Base-by-base conservation (phyloP, 2,113 vertebrate species). In the Mixornis gularis region DNA sequence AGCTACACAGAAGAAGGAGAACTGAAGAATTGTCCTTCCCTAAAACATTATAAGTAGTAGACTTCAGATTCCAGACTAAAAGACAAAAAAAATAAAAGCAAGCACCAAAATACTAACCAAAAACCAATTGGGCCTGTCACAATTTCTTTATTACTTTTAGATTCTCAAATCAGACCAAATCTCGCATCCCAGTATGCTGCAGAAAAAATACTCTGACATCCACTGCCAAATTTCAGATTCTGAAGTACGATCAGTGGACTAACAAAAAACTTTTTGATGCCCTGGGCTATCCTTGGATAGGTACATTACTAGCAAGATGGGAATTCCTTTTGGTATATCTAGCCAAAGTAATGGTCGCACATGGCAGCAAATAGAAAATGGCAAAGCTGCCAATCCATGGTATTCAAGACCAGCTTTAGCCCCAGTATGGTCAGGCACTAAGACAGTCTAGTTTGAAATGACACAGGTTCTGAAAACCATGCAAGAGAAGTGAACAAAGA, bases 111-210 rank as follows among this genome's bases (percentile, higher is more conserved):
- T 36, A n/a, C 11, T 15, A 53, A 80, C 3, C 8, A 63, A 81
- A 73, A 60, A 4, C 29, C 6, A 64, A 1, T 7, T 80, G 1
- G 3, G 3, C 7, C 19, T 68, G 25, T 19, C 19, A 51, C 0
- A 38, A 32, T 60, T 80, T 63, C 9, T 68, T 72, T 41, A 20
- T 51, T 77, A 19, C 2, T 65, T 36, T 38, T n/a, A 58, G 66
- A 29, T 51, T 80, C 22, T 60, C 20, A 24, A 68, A 92, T 7
- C 2, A 58, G 63, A 69, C 2, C 17, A 77, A 76, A 91, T 77
- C 17, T 7, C 3, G 1, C 9, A 58, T 13, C 10, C 2, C 52
- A 66, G 76, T 7, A 48, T 18, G 7, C 30, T 72, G 80, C 72
- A 49, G 34, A 68, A 40, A 20, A 72, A 46, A 40, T 27, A 4